A percentile compares a stretch with the other conserved stretches of the same genome.
Conservation (phyloP, 2,797 vertebrate genomes). For the Novumbra hubbsi region DNA sequence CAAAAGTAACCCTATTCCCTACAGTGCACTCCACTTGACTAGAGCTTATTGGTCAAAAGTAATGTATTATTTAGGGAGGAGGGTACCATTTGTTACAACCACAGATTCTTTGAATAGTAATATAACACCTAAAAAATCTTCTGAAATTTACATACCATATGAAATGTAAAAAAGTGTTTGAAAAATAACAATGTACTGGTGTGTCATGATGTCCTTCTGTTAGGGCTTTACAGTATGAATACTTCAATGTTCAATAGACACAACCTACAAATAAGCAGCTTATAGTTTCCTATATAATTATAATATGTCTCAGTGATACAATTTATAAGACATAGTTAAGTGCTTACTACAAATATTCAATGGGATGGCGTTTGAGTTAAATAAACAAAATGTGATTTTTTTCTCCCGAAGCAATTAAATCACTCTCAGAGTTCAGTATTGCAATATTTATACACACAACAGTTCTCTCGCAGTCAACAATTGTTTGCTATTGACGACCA, state of each 20-base stretch:
- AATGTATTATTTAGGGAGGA: background rate
- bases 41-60: background rate
- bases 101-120: slow-evolving; percentile 42
- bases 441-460: background rate
- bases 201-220: background rate
- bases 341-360: background rate
- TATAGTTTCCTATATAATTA: background rate
- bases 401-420: background rate
- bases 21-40: background rate
- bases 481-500: background rate
- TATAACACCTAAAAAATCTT: slow-evolving; percentile 14
- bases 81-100: background rate
- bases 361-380: background rate
- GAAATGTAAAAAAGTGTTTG: background rate
- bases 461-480: background rate
- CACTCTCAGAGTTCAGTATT: background rate
- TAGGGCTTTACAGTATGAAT: background rate
- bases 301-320: background rate
- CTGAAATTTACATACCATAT: slow-evolving; percentile 30
- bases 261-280: background rate
- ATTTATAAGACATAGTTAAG: background rate
- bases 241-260: background rate
- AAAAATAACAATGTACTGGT: background rate
- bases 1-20: too few relatives aligned
- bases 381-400: background rate